A percentile compares a stretch with the other conserved stretches of the same genome.
Evolutionary conservation across 2,888 invertebrate genomes (phyloP).

Genomic region (Syritta pipiens): DNA sequence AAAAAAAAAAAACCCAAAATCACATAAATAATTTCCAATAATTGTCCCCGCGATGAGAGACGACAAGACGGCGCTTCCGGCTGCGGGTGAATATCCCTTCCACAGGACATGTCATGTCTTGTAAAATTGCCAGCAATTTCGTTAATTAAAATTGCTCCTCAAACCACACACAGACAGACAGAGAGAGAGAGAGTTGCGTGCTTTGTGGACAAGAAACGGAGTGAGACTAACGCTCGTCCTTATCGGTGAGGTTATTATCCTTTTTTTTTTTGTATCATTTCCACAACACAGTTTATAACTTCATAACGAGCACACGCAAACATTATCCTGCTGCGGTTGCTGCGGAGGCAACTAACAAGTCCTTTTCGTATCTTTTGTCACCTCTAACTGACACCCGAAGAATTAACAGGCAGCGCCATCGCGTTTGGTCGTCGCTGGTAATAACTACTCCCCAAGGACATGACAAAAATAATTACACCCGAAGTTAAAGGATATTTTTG

Average conservation of each 20-base stretch:
- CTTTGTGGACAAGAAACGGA: neutral
- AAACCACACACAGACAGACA: neutral
- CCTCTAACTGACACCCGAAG: conserved; percentile 55
- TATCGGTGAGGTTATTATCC: conserved; percentile 44
- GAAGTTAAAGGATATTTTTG: conserved; percentile 48
- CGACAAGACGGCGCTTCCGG: neutral
- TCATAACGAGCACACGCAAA: conserved; percentile 56
- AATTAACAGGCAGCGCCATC: conserved; percentile 31
- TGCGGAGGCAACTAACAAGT: conserved; percentile 24
- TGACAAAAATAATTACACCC: conserved; percentile 56
- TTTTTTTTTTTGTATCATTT: conserved; percentile 37
- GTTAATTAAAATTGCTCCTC: conserved; percentile 42
- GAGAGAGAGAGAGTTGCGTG: conserved; percentile 11
- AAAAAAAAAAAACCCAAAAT: no score
- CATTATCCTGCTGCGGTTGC: conserved; percentile 41
- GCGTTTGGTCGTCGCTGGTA: neutral
- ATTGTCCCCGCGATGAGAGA: neutral
- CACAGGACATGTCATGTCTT: neutral
- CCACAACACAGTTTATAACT: conserved; percentile 53
- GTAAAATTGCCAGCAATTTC: conserved; percentile 16
- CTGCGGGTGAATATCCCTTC: neutral
- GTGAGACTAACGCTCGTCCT: conserved; percentile 8
- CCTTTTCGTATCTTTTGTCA: conserved; percentile 44
- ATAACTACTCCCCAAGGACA: conserved; percentile 47
- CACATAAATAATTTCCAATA: conserved; percentile 15